A percentile compares a stretch with the other conserved stretches of the same genome.
Evolutionary conservation across 1,140 invertebrate species (phyloP).

Genomic region (Eupristina koningsbergeri): DNA sequence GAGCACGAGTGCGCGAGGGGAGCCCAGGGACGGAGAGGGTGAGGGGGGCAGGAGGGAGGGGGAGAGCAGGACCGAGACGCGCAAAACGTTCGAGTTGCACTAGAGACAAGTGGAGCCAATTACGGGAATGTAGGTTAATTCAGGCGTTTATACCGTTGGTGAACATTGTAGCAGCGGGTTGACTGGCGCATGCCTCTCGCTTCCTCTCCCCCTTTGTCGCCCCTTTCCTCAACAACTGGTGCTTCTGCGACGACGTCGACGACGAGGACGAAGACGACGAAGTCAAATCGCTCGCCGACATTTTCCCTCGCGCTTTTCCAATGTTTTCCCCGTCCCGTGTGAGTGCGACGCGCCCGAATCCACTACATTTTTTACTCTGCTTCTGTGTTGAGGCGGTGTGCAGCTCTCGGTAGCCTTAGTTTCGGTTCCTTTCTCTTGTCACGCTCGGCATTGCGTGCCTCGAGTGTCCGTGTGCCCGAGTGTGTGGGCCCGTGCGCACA

Average conservation of each 20-base stretch:
- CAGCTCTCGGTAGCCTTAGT: background rate
- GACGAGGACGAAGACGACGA: conserved; percentile 1
- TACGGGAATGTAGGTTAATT: conserved; percentile 49
- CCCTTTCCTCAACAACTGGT: conserved; percentile 15
- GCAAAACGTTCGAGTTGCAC: background rate
- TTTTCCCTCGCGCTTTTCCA: background rate
- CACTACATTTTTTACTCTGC: background rate
- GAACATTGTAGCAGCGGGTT: background rate
- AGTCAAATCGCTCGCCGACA: conserved; percentile 20
- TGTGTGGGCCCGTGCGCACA: too few species aligned
- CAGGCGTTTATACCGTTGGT: conserved; percentile 58
- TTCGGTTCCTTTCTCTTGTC: background rate
- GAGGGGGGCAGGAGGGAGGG: background rate
- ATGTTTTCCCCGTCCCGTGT: background rate
- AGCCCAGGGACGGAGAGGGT: too few species aligned
- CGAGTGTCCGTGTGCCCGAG: background rate
- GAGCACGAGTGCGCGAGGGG: background rate
- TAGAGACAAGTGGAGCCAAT: conserved; percentile 31
- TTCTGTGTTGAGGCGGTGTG: background rate
- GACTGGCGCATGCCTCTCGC: conserved; percentile 23
- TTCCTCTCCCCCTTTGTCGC: background rate
- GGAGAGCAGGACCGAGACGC: background rate
- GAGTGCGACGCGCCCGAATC: background rate
- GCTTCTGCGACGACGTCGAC: background rate
- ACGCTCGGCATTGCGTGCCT: background rate